Conservation (phyloP, 1,140 invertebrate species). For the Berghia stephanieae region DNA sequence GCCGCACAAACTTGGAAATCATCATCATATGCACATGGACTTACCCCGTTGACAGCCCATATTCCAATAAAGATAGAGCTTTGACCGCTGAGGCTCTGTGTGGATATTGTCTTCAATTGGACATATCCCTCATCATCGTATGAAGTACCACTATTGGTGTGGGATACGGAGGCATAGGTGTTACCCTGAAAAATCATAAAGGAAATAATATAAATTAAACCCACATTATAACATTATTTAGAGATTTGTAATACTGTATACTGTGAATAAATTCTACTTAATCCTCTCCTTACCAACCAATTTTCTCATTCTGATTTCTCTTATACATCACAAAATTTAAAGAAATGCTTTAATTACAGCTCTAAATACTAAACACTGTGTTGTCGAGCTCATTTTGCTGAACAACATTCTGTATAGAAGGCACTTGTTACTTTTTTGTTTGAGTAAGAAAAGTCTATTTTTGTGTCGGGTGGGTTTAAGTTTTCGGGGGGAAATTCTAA, state of each 20-base stretch:
- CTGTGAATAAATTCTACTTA: not conserved
- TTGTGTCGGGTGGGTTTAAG: too few species aligned
- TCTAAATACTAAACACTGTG: too few species aligned
- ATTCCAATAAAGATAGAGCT: conserved; percentile 35
- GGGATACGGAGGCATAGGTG: not conserved
- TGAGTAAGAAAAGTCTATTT: too few species aligned
- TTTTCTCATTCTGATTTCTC: too few species aligned
- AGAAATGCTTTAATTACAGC: too few species aligned
- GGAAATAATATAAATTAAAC: not conserved
- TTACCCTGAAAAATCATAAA: conserved; percentile 8
- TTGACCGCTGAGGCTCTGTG: conserved; percentile 15
- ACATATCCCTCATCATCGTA: conserved; percentile 40
- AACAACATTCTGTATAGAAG: too few species aligned
- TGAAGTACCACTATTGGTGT: conserved; percentile 10
- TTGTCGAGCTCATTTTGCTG: too few species aligned
- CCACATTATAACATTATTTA: not conserved
- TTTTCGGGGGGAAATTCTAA: too few species aligned
- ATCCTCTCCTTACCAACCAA: too few species aligned
- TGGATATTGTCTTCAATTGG: conserved; percentile 35
- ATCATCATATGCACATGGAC: too few species aligned
- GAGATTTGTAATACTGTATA: not conserved
- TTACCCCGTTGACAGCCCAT: conserved; percentile 42
- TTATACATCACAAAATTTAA: too few species aligned
- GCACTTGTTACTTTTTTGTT: too few species aligned
- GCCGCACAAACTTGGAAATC: not conserved